Base-by-base conservation (phyloP, 2,113 vertebrate species). In the Ascaphus truei region DNA sequence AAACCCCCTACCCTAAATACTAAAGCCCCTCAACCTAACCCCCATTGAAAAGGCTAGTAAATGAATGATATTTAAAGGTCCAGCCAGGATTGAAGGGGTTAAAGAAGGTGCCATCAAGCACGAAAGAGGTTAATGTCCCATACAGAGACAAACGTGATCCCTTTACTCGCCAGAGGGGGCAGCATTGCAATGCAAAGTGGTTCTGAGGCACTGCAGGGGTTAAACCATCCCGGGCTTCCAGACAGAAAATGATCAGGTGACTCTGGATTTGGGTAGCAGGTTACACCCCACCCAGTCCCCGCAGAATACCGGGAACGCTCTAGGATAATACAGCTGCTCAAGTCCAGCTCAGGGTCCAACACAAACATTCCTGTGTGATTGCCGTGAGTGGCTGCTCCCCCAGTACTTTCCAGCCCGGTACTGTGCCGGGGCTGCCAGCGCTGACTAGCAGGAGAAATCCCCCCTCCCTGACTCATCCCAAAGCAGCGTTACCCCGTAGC, bases 201-300 rank as follows among this genome's bases (percentile, higher is more conserved):
- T n/a, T n/a, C n/a, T n/a, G n/a, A n/a, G n/a, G n/a, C n/a, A n/a
- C n/a, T n/a, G n/a, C 58, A 56, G 33, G 57, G 34, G 67, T 71
- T 71, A 71, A 71, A 29, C 23, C 26, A n/a, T 23, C 29, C 23
- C 45, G 51, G 45, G 25, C 25, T 59, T 26, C 43, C 57, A 71
- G 67, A 71, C 67, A 52, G 56, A 71, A 76, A 85, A 77, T 25
- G 77, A 76, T 52, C 77, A 81, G 78, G 73, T 82, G 77, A 81
- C 79, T 75, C 72, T 55, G 69, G 69, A 65, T 52, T 77, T 75
- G 75, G 78, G 81, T 80, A 83, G 75, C 81, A 87, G 77, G 78
- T 85, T 78, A 58, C 69, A 73, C 83, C 84, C 80, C 84, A 83
- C 81, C 85, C 81, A 76, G 68, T 62, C 75, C 80, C 33, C 5